phyloP scores from a whole-genome alignment of 2,113 vertebrate genomes.

The Zeus faber region DNA sequence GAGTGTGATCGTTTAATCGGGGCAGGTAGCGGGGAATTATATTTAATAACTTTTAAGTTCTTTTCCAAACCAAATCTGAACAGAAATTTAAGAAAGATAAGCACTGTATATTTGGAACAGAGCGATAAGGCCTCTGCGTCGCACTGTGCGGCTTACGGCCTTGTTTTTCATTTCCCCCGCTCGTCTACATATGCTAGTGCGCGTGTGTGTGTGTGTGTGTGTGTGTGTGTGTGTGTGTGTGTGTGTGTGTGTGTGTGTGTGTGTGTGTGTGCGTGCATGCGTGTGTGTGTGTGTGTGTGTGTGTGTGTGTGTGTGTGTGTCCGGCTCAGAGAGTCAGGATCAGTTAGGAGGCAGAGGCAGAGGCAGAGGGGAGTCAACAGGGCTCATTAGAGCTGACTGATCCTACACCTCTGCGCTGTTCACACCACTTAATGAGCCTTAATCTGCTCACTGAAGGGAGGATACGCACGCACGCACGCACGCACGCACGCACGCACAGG shows the following conservation, averaged over 20 bases:
- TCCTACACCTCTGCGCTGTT: conserved; percentile 59
- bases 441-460: conserved; percentile 42
- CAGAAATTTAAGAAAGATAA: too few relatives aligned
- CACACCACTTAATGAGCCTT: conserved; percentile 55
- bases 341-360: too few relatives aligned
- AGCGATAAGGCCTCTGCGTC: too few relatives aligned
- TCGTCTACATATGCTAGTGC: conserved; percentile 9
- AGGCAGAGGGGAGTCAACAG: conserved; percentile 46
- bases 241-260: neutral
- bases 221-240: neutral
- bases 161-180: too few relatives aligned
- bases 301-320: conserved; percentile 17
- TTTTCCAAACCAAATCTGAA: too few relatives aligned
- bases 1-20: neutral
- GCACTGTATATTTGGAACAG: too few relatives aligned
- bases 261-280: neutral
- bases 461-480: conserved; percentile 17
- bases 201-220: neutral
- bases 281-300: neutral
- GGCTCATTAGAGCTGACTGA: conserved; percentile 64
- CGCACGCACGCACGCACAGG: conserved; percentile 1
- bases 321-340: neutral
- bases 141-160: too few relatives aligned
- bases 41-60: too few relatives aligned
- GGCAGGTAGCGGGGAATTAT: too few relatives aligned